A percentile compares a stretch with the other conserved stretches of the same genome.
Conservation (phyloP, 2,888 invertebrate genomes). For the Eupithecia vulgata region DNA sequence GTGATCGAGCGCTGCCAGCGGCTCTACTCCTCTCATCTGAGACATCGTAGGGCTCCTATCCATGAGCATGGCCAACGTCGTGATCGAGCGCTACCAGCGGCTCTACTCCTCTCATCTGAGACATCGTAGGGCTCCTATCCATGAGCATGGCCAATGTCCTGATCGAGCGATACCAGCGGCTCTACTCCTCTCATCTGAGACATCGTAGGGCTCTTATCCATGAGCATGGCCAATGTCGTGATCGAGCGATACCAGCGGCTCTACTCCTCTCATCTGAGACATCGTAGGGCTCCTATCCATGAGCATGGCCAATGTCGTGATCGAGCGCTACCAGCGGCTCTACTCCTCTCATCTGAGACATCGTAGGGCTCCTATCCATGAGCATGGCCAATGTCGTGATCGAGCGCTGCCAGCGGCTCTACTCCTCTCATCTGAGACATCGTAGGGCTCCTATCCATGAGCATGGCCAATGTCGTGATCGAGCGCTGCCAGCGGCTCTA, state of each 20-base stretch:
- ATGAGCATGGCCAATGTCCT: neutral
- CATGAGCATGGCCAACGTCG: neutral
- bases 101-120: neutral
- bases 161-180: neutral
- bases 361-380: neutral
- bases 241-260: neutral
- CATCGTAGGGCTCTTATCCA: neutral
- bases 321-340: neutral
- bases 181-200: neutral
- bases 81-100: neutral
- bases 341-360: neutral
- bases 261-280: neutral
- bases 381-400: neutral
- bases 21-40: neutral
- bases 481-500: neutral
- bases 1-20: neutral
- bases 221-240: neutral
- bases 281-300: neutral
- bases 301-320: neutral
- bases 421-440: neutral
- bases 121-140: neutral
- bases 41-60: neutral
- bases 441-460: neutral
- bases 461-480: neutral
- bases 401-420: neutral